Conservation (phyloP, 1,140 invertebrate genomes). For the Radopholus similis region DNA sequence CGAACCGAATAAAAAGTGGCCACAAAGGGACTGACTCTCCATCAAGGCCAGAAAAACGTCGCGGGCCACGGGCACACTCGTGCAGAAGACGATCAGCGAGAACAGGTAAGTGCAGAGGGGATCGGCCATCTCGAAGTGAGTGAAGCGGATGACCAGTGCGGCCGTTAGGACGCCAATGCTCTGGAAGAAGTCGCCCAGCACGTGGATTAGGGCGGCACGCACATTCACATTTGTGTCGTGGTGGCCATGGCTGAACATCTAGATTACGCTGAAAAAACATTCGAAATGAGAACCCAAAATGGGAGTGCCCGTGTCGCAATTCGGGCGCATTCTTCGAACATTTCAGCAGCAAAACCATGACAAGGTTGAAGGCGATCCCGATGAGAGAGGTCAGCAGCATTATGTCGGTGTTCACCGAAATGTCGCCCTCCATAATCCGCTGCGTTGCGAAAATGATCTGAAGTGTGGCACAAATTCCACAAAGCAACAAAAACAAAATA, state of each 20-base stretch:
- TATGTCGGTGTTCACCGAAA: conserved; percentile 79
- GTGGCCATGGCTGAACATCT: too few species aligned
- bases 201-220: conserved; percentile 91
- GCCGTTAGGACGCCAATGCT: conserved; percentile 90
- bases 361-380: conserved; percentile 85
- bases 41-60: conserved; percentile 27
- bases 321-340: conserved; percentile 76
- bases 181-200: conserved; percentile 92
- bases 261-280: too few species aligned
- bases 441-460: conserved; percentile 22
- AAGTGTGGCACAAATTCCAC: neutral
- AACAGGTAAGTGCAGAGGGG: conserved; percentile 98
- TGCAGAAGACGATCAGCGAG: conserved; percentile 78
- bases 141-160: conserved; percentile 70
- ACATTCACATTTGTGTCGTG: conserved; percentile 79
- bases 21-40: conserved; percentile 23
- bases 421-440: conserved; percentile 74
- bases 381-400: conserved; percentile 91
- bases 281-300: neutral
- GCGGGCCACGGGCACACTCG: conserved; percentile 14
- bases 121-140: conserved; percentile 72
- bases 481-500: neutral
- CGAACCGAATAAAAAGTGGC: neutral
- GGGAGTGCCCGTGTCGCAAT: conserved; percentile 63
- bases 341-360: conserved; percentile 19